Evolutionary conservation across 2,113 vertebrate species (phyloP).

Genomic region (Equus przewalskii): DNA sequence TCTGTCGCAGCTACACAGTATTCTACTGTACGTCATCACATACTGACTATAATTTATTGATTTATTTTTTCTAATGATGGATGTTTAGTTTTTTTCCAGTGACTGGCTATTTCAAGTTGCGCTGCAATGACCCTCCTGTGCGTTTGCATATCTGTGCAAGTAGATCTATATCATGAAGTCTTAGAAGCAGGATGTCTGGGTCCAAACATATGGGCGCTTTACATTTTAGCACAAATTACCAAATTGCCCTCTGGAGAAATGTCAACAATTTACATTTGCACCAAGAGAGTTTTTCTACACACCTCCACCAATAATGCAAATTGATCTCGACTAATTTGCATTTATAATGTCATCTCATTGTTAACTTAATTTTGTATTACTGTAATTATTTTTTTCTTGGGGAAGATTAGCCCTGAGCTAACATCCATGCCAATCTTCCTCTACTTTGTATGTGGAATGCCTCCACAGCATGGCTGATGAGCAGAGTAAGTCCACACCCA

Average conservation of each 20-base stretch:
- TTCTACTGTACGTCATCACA: not conserved
- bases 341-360: conserved; percentile 17
- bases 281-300: not conserved
- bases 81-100: conserved; percentile 27
- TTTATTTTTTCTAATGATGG: not conserved
- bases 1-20: not conserved
- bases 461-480: no score
- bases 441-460: no score
- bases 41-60: not conserved
- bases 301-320: not conserved
- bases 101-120: conserved; percentile 31
- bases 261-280: conserved; percentile 48
- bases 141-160: not conserved
- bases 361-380: conserved; percentile 51
- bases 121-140: not conserved
- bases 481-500: no score
- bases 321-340: not conserved
- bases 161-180: not conserved
- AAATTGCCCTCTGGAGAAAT: conserved; percentile 21
- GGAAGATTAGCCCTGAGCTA: no score
- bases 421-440: no score
- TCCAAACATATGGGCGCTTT: not conserved
- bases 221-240: conserved; percentile 53
- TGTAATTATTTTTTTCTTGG: not conserved
- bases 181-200: not conserved